Conservation (phyloP, 2,888 invertebrate species). For the Asteroscopus sphinx region DNA sequence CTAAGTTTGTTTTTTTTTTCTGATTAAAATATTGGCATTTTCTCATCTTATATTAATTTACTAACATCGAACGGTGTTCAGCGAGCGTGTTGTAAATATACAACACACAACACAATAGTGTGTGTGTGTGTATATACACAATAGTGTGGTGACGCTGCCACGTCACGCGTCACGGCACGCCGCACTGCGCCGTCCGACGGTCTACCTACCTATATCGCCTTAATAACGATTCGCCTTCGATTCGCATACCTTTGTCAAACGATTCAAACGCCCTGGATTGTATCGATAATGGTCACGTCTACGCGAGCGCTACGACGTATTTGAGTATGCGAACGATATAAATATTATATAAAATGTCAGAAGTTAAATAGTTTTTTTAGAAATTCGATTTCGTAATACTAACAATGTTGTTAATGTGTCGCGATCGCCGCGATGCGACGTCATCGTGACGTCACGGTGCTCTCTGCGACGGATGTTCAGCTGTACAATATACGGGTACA, state of each 20-base stretch:
- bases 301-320: conserved; percentile 77
- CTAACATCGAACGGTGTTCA: conserved; percentile 78
- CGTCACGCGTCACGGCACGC: conserved; percentile 39
- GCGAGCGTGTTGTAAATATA: conserved; percentile 57
- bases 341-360: conserved; percentile 83
- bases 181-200: conserved; percentile 67
- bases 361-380: conserved; percentile 79
- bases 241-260: conserved; percentile 67
- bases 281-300: conserved; percentile 68
- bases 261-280: conserved; percentile 68
- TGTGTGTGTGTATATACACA: no score
- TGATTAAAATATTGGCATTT: conserved; percentile 88
- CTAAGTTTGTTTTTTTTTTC: conserved; percentile 83
- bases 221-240: conserved; percentile 66
- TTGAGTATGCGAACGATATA: conserved; percentile 79
- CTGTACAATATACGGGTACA: conserved; percentile 2
- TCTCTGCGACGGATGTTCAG: conserved; percentile 4
- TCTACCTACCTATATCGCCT: conserved; percentile 70
- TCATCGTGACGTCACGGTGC: conserved; percentile 33
- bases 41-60: conserved; percentile 79
- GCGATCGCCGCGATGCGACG: conserved; percentile 47
- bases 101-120: no score
- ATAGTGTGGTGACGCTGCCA: conserved; percentile 37
- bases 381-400: conserved; percentile 85
- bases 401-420: conserved; percentile 67